Conservation (phyloP, 2,797 vertebrate genomes). For the Hafferia zeledoni region DNA sequence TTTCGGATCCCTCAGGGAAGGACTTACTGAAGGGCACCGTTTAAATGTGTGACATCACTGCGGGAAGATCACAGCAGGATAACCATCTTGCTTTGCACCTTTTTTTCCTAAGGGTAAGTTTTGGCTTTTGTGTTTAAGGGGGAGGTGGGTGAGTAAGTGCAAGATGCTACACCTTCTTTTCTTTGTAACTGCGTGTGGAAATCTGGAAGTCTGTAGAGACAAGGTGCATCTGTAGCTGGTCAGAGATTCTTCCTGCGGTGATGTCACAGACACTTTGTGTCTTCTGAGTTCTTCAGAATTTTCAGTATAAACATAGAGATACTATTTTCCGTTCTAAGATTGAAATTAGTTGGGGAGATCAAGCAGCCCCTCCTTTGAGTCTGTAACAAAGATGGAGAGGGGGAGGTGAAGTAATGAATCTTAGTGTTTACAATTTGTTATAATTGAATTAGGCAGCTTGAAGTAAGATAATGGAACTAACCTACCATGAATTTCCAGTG, state of each 20-base stretch:
- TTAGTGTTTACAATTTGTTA: not conserved
- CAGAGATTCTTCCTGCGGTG: not conserved
- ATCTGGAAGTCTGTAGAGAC: not conserved
- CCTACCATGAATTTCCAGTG: not conserved
- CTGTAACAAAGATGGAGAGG: not conserved
- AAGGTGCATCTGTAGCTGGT: not conserved
- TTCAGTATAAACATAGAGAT: not conserved
- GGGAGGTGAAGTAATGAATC: not conserved
- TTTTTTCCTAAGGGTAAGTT: constrained; percentile 54
- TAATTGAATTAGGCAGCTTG: not conserved
- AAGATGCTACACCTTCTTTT: not conserved
- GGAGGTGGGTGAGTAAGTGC: not conserved
- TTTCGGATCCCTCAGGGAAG: constrained; percentile 66
- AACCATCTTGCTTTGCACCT: constrained; percentile 37
- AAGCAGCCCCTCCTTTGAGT: not conserved
- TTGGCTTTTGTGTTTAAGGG: not conserved
- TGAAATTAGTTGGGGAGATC: not conserved
- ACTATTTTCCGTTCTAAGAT: not conserved
- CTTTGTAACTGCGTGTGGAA: not conserved
- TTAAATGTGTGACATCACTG: constrained; percentile 62
- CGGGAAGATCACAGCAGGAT: constrained; percentile 49
- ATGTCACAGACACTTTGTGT: not conserved
- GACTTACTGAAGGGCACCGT: constrained; percentile 54
- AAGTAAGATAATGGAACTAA: not conserved
- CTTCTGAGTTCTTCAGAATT: not conserved